phyloP scores from a whole-genome alignment of 2,888 invertebrate genomes.

The Amiota minor region DNA sequence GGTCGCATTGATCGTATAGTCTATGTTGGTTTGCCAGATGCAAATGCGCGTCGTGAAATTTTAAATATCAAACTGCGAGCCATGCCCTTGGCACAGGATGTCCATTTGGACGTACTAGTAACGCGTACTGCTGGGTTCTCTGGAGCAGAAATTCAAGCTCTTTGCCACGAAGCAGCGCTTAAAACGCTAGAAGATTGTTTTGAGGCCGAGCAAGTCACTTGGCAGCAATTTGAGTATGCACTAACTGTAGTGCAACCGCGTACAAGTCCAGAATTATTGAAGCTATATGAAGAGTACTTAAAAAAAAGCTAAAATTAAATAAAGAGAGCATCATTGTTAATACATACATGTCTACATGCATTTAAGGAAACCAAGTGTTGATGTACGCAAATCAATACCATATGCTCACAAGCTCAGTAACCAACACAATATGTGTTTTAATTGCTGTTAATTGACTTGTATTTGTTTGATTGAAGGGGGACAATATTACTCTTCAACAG shows the following conservation, averaged over 20 bases:
- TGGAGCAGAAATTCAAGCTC: conserved; percentile 92
- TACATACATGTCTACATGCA: no score
- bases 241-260: conserved; percentile 83
- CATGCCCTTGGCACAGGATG: conserved; percentile 81
- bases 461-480: no score
- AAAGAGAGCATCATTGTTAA: background rate
- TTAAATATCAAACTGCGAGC: conserved; percentile 83
- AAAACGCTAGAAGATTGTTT: conserved; percentile 86
- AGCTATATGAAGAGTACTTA: conserved; percentile 82
- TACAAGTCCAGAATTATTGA: conserved; percentile 81
- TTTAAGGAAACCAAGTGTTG: background rate
- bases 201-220: conserved; percentile 77
- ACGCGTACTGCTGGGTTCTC: conserved; percentile 86
- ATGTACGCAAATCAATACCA: background rate
- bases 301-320: conserved; percentile 60
- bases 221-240: conserved; percentile 83
- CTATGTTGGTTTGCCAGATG: conserved; percentile 93
- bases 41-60: conserved; percentile 85
- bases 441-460: no score
- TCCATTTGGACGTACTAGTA: conserved; percentile 81
- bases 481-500: no score
- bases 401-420: no score
- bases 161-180: conserved; percentile 94
- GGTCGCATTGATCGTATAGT: conserved; percentile 93
- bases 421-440: no score